A percentile compares a stretch with the other conserved stretches of the same genome.
phyloP scores from a whole-genome alignment of 1,140 invertebrate genomes.

The Aphelinus certus region DNA sequence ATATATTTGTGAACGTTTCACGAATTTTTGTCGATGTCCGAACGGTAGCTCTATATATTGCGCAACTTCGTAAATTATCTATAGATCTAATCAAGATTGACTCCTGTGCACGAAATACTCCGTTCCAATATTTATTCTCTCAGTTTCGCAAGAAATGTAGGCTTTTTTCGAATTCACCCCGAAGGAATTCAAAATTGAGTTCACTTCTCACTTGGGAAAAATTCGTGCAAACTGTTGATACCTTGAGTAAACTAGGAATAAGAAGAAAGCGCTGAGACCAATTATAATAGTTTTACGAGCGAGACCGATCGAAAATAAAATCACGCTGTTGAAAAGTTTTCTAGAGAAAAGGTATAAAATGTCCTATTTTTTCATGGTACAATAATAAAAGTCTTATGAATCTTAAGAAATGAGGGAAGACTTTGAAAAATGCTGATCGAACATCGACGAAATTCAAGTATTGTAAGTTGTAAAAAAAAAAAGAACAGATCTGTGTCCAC shows the following conservation, averaged over 20 bases:
- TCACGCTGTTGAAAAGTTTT: not conserved
- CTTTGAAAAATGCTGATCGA: not conserved
- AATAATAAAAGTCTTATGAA: not conserved
- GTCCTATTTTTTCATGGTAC: conserved; percentile 37
- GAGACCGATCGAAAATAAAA: not conserved
- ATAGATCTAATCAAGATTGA: not conserved
- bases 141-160: too few relatives aligned
- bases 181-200: too few relatives aligned
- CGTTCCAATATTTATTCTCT: too few relatives aligned
- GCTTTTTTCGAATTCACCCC: too few relatives aligned
- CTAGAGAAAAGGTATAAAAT: conserved; percentile 14
- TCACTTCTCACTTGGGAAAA: too few relatives aligned
- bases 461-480: not conserved
- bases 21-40: conserved; percentile 21
- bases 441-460: conserved; percentile 8
- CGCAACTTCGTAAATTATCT: conserved; percentile 3
- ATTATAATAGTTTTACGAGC: conserved; percentile 25
- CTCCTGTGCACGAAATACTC: not conserved
- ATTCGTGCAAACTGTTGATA: conserved; percentile 13
- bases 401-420: not conserved
- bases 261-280: conserved; percentile 26
- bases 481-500: conserved; percentile 11
- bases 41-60: conserved; percentile 6
- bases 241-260: not conserved
- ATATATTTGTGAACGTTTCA: conserved; percentile 4